A percentile compares a stretch with the other conserved stretches of the same genome.
Evolutionary conservation across 2,113 vertebrate species (phyloP).

Genomic region (Megaceryle maxima): DNA sequence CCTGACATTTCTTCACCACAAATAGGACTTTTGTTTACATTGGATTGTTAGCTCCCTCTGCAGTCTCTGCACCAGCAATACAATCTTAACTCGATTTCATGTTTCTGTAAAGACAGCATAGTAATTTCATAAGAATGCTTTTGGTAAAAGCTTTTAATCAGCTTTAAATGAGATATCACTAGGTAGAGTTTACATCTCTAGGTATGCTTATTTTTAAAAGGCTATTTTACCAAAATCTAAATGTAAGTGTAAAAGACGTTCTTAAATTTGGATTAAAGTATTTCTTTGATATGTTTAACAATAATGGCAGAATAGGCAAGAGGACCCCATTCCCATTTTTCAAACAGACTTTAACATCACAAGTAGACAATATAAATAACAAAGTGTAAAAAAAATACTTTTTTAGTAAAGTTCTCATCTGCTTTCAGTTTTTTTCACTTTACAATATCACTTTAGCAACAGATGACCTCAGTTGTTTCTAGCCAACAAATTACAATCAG

Average conservation of each 20-base stretch:
- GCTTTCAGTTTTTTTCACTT: neutral
- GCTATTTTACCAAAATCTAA: neutral
- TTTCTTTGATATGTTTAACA: neutral
- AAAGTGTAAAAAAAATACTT: neutral
- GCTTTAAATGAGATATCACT: neutral
- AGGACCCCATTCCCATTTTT: neutral
- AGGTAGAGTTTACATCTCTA: neutral
- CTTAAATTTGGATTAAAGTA: neutral
- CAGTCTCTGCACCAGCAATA: neutral
- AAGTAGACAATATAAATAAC: neutral
- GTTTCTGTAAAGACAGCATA: fast-evolving
- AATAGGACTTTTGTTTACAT: neutral
- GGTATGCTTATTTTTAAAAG: neutral
- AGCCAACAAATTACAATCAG: neutral
- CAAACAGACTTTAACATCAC: neutral
- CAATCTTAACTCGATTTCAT: fast-evolving
- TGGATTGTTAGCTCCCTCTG: slow-evolving; percentile 18
- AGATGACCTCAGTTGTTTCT: neutral
- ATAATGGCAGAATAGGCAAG: neutral
- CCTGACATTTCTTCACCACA: neutral
- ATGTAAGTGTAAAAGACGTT: neutral
- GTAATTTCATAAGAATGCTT: neutral
- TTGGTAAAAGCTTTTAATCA: neutral
- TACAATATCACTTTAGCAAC: neutral
- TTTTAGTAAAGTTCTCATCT: neutral